phyloP scores from a whole-genome alignment of 53 echinoderm and acorn worm genomes.

The Echinometra lucunter region DNA sequence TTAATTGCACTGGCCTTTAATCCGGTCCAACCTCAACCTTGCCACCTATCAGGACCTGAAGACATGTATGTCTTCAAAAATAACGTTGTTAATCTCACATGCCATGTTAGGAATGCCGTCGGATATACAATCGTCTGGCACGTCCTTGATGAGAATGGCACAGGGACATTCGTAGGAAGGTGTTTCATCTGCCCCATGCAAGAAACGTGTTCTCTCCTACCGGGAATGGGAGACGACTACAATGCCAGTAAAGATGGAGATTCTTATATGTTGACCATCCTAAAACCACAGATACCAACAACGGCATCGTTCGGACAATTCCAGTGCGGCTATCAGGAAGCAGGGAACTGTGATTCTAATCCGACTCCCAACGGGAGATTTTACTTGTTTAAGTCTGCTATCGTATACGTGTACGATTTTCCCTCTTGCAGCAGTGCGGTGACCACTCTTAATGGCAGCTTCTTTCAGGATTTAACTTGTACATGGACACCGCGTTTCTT shows the following conservation, averaged over 20 bases:
- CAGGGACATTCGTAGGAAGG: background rate
- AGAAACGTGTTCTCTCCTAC: background rate
- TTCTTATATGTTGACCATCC: background rate
- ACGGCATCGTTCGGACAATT: background rate
- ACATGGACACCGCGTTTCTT: slow-evolving; percentile 50
- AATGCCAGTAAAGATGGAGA: background rate
- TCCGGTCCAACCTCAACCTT: background rate
- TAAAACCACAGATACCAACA: background rate
- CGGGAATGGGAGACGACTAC: background rate
- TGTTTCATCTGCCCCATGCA: background rate
- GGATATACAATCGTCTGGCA: background rate
- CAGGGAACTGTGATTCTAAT: background rate
- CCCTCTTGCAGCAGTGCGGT: background rate
- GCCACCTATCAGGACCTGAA: background rate
- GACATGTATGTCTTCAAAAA: slow-evolving; percentile 11
- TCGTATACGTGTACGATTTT: background rate
- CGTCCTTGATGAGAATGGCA: background rate
- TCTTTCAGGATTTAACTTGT: background rate
- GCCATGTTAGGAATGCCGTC: background rate
- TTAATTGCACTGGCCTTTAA: background rate
- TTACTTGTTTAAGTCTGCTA: background rate
- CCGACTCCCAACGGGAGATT: background rate
- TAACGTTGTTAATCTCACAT: background rate
- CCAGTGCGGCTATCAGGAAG: background rate
- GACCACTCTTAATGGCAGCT: too few relatives aligned